These are phyloP conservation scores for Emydura subglobosa DNA, from an alignment of 2,113 vertebrate species.

Conservation along the genomic window DNA sequence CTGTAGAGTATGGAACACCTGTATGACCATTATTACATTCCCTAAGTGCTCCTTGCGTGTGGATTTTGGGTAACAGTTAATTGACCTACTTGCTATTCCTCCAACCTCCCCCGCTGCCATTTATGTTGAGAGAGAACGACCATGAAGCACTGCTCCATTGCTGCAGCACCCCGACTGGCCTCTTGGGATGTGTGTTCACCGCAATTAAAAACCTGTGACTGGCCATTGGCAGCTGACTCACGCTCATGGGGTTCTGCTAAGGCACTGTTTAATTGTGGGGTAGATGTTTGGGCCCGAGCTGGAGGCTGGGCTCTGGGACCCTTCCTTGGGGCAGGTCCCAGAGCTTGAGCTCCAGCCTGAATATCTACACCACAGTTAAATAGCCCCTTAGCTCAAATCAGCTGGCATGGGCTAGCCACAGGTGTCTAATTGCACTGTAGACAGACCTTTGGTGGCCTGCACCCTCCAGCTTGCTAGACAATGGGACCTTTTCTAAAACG, in stretches of 20 bases:
- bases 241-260: no score
- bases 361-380: not conserved
- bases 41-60: not conserved
- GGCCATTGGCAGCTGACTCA: not conserved
- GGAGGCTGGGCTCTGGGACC: no score
- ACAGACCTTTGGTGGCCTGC: not conserved
- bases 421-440: not conserved
- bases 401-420: fast-evolving
- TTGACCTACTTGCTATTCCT: not conserved
- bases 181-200: not conserved
- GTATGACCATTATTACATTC: not conserved
- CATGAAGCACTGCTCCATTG: not conserved
- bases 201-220: not conserved
- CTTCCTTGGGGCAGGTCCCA: not conserved
- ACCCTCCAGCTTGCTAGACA: not conserved
- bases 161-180: not conserved
- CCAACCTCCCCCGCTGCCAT: not conserved
- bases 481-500: not conserved
- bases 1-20: fast-evolving
- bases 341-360: no score
- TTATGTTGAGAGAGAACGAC: not conserved
- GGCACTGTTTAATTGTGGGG: no score
- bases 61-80: not conserved
- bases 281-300: no score
- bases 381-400: not conserved